phyloP scores from a whole-genome alignment of 2,888 invertebrate species.

The Chaetoderma sp. region DNA sequence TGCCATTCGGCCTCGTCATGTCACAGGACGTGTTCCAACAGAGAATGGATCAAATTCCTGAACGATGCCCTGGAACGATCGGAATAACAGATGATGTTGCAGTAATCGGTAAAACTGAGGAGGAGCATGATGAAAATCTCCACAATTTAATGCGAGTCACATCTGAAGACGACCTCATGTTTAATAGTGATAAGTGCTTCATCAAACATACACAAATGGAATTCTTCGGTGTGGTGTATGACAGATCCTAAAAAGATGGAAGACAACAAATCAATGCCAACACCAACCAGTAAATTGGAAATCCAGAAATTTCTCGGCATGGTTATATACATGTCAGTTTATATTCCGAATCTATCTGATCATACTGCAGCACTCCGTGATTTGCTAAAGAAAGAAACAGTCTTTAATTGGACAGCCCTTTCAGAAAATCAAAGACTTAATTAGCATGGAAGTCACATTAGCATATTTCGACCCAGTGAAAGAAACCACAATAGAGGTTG shows the following conservation, averaged over 20 bases:
- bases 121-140: slow-evolving; percentile 6
- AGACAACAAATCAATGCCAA: slow-evolving; percentile 20
- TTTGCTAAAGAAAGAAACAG: slow-evolving; percentile 16
- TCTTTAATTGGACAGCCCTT: slow-evolving; percentile 25
- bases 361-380: slow-evolving; percentile 22
- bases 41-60: slow-evolving; percentile 11
- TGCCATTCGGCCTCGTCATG: slow-evolving; percentile 2
- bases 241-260: slow-evolving; percentile 29
- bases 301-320: slow-evolving; percentile 32
- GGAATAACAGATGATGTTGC: slow-evolving; percentile 11
- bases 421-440: slow-evolving; percentile 16
- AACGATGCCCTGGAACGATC: slow-evolving; percentile 8
- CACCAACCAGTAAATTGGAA: slow-evolving; percentile 20
- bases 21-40: slow-evolving; percentile 12
- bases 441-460: slow-evolving; percentile 3
- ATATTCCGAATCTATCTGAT: slow-evolving; percentile 17
- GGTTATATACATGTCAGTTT: slow-evolving; percentile 23
- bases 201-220: slow-evolving; percentile 14
- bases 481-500: slow-evolving; percentile 1
- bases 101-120: not conserved
- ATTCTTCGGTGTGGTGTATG: slow-evolving; percentile 29
- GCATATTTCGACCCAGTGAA: slow-evolving; percentile 18
- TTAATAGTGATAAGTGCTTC: slow-evolving; percentile 10
- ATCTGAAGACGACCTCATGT: not conserved
- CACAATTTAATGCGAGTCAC: slow-evolving; percentile 4